phyloP scores from a whole-genome alignment of 2,888 invertebrate genomes.

The Lepetodrilus schrolli region DNA sequence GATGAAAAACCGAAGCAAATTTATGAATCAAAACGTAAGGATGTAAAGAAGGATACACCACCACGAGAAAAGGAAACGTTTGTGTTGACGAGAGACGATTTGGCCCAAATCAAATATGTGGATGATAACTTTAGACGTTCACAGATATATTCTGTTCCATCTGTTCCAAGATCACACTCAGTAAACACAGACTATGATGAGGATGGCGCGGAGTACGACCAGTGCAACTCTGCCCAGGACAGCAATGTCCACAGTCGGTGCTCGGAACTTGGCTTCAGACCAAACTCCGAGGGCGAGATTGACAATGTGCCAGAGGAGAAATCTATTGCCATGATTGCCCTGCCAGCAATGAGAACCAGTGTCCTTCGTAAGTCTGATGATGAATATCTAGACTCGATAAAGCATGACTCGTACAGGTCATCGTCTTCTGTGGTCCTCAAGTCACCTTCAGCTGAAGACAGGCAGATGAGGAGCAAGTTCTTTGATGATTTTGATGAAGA shows the following conservation, averaged over 20 bases:
- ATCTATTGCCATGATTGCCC: constrained; percentile 59
- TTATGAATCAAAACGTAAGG: not conserved
- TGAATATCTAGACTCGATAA: not conserved
- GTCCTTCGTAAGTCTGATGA: not conserved
- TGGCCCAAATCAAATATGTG: constrained; percentile 36
- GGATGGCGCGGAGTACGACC: constrained; percentile 25
- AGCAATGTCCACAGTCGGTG: constrained; percentile 49
- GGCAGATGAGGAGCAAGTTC: not conserved
- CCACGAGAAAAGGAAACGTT: constrained; percentile 57
- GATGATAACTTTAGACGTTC: not conserved
- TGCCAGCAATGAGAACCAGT: constrained; percentile 49
- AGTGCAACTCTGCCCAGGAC: not conserved
- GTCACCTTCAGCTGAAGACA: not conserved
- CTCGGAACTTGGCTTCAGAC: constrained; percentile 59
- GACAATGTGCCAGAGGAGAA: constrained; percentile 65
- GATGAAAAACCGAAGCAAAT: not conserved
- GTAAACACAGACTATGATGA: not conserved
- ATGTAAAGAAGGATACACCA: not conserved
- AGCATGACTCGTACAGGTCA: not conserved
- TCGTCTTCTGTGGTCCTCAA: not conserved
- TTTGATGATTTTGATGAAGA: not conserved
- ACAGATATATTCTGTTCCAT: no score
- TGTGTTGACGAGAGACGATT: constrained; percentile 64
- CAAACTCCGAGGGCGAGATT: constrained; percentile 56
- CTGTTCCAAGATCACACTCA: not conserved